phyloP scores from a whole-genome alignment of 2,113 vertebrate species.

The Panthera leo region DNA sequence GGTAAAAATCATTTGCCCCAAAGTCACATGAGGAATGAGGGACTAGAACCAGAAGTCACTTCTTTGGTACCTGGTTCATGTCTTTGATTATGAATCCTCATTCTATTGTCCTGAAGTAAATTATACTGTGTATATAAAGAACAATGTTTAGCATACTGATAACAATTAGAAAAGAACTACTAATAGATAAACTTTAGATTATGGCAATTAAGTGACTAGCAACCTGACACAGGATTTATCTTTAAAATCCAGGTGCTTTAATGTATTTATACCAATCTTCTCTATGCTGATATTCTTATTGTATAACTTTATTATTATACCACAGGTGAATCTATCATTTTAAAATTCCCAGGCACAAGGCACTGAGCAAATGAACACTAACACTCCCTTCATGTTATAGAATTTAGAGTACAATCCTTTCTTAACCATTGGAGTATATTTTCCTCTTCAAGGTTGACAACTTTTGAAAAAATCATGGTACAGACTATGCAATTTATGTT shows the following conservation, averaged over 20 bases:
- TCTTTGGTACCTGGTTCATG: not conserved
- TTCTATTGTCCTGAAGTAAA: not conserved
- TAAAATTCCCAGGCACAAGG: constrained; percentile 25
- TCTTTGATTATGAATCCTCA: not conserved
- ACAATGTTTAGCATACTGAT: not conserved
- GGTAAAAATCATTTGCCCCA: not conserved
- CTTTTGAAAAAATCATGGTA: not conserved
- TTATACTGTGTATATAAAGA: not conserved
- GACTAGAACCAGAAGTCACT: not conserved
- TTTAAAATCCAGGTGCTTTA: not conserved
- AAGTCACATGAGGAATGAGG: constrained; percentile 3
- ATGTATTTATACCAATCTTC: not conserved
- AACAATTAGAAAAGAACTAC: constrained; percentile 21
- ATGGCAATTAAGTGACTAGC: not conserved
- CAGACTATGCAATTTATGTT: not conserved
- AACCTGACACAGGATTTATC: not conserved
- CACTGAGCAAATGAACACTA: constrained; percentile 7
- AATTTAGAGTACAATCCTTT: constrained; percentile 41
- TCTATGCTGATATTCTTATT: not conserved
- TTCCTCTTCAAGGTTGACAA: constrained; percentile 16
- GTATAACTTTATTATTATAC: constrained; percentile 2
- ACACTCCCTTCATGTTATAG: not conserved
- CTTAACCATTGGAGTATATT: not conserved
- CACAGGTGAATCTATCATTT: constrained; percentile 24
- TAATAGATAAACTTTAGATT: constrained; percentile 35